These are phyloP conservation scores for Lasioglossum calceatum DNA, from an alignment of 2,888 invertebrate species.

Conservation along the genomic window DNA sequence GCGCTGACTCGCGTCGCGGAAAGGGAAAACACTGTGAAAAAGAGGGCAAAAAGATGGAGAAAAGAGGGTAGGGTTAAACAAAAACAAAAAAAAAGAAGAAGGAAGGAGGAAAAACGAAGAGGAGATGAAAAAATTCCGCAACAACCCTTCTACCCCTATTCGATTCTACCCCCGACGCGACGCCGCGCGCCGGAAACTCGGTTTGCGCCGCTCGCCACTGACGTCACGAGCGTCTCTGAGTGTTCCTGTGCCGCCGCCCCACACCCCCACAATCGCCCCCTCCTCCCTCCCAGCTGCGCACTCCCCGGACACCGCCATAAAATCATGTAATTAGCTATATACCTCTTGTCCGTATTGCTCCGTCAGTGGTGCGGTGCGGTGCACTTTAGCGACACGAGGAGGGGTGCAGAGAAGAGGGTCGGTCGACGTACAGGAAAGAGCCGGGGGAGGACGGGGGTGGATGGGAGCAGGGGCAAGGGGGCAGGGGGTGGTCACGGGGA, in stretches of 20 bases:
- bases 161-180: slow-evolving; percentile 15
- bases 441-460: slow-evolving; percentile 28
- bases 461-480: slow-evolving; percentile 36
- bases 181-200: slow-evolving; percentile 31
- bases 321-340: slow-evolving; percentile 83
- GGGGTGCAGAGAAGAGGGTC: slow-evolving; percentile 57
- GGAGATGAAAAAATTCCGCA: slow-evolving; percentile 21
- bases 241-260: slow-evolving; percentile 51
- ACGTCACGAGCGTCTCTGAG: slow-evolving; percentile 71
- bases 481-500: neutral
- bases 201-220: slow-evolving; percentile 57
- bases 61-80: neutral
- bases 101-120: neutral
- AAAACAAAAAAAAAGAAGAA: slow-evolving; percentile 7
- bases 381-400: slow-evolving; percentile 76
- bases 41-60: neutral
- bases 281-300: slow-evolving; percentile 32
- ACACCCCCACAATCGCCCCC: neutral
- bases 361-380: slow-evolving; percentile 76
- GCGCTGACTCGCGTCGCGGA: slow-evolving; percentile 1
- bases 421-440: slow-evolving; percentile 50
- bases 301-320: slow-evolving; percentile 75
- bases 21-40: neutral
- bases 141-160: slow-evolving; percentile 30
- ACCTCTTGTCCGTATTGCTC: slow-evolving; percentile 81